These are phyloP conservation scores for Entelurus aequoreus DNA, from an alignment of 2,113 vertebrate genomes.

Conservation along the genomic window DNA sequence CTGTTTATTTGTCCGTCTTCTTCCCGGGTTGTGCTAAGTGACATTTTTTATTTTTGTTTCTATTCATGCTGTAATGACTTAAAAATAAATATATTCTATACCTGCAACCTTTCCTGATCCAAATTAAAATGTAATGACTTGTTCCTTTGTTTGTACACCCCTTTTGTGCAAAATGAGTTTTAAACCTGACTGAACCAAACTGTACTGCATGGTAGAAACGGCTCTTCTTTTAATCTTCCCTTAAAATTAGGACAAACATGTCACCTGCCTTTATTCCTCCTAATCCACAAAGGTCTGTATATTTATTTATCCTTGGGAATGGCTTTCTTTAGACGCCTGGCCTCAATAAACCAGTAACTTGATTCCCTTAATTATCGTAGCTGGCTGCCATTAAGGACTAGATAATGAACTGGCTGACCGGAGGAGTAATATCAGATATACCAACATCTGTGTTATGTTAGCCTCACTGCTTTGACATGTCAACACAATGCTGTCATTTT, in stretches of 20 bases:
- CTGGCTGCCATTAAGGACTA: slow-evolving; percentile 27
- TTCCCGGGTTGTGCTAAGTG: no score
- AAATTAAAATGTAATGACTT: no score
- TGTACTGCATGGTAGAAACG: background rate
- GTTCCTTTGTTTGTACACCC: no score
- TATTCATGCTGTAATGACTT: no score
- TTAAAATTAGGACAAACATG: slow-evolving; percentile 10
- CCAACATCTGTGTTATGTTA: background rate
- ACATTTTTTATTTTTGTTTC: no score
- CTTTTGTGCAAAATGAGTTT: no score
- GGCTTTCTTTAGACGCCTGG: slow-evolving; percentile 53
- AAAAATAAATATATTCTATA: no score
- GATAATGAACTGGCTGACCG: slow-evolving; percentile 33
- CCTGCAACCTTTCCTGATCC: no score
- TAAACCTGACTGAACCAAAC: background rate
- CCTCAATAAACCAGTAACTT: slow-evolving; percentile 25
- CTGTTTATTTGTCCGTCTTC: no score
- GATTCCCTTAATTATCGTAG: slow-evolving; percentile 33
- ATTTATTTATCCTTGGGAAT: slow-evolving; percentile 63
- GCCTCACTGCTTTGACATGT: no score
- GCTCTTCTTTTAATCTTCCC: slow-evolving; percentile 22
- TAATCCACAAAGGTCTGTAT: slow-evolving; percentile 28
- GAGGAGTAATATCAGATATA: slow-evolving; percentile 12
- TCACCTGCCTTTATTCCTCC: slow-evolving; percentile 48
- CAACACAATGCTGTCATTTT: no score